phyloP scores from a whole-genome alignment of 2,797 vertebrate genomes.

The Parambassis ranga region DNA sequence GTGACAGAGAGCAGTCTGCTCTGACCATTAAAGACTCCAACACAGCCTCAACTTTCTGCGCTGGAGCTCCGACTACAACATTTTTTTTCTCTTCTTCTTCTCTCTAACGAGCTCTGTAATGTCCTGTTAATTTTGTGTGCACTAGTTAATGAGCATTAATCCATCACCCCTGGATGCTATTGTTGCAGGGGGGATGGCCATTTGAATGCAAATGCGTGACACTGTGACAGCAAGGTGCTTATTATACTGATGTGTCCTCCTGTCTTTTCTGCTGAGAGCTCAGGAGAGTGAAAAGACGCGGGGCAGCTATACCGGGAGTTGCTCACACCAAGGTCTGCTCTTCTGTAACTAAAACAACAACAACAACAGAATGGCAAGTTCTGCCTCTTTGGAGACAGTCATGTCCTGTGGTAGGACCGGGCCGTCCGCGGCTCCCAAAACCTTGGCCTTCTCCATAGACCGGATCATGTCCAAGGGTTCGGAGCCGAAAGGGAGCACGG shows the following conservation, averaged over 20 bases:
- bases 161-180: conserved; percentile 91
- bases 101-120: conserved; percentile 80
- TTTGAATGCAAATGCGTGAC: conserved; percentile 94
- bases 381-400: conserved; percentile 89
- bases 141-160: conserved; percentile 92
- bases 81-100: conserved; percentile 35
- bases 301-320: conserved; percentile 58
- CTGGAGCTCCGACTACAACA: background rate
- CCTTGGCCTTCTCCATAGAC: conserved; percentile 97
- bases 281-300: conserved; percentile 76
- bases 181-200: conserved; percentile 84
- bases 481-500: conserved; percentile 79
- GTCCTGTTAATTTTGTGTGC: conserved; percentile 86
- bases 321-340: conserved; percentile 80
- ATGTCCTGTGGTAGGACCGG: conserved; percentile 87
- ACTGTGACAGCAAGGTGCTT: conserved; percentile 88
- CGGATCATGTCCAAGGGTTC: conserved; percentile 97
- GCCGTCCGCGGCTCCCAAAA: conserved; percentile 87
- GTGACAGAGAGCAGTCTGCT: conserved; percentile 86
- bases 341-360: conserved; percentile 12
- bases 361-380: conserved; percentile 83
- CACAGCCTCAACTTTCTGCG: conserved; percentile 39
- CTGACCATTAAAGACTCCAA: conserved; percentile 74
- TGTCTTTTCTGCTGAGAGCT: conserved; percentile 86
- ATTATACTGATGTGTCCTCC: conserved; percentile 91